Conservation (phyloP, 2,797 vertebrate genomes). For the Poeciliopsis turneri region DNA sequence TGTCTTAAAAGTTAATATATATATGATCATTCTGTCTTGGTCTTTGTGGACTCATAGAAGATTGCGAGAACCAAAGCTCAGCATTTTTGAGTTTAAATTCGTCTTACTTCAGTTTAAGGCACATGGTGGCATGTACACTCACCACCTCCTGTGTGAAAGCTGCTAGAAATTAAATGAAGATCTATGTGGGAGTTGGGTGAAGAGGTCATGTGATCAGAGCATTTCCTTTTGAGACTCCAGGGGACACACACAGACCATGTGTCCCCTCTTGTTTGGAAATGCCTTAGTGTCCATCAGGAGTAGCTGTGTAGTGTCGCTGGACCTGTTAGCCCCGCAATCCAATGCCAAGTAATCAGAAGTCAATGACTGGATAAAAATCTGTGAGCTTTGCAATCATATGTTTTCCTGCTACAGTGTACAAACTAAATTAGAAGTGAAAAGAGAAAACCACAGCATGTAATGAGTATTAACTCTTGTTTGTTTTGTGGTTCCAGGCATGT, state of each 20-base stretch:
- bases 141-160: background rate
- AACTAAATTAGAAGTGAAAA: slow-evolving; percentile 3
- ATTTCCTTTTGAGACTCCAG: background rate
- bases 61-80: background rate
- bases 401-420: slow-evolving; percentile 1
- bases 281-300: background rate
- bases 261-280: background rate
- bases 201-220: background rate
- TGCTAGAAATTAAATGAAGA: background rate
- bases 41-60: background rate
- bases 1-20: background rate
- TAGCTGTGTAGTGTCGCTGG: background rate
- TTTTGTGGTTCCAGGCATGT: slow-evolving; percentile 10
- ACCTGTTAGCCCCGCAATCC: background rate
- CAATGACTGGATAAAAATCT: background rate
- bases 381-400: background rate
- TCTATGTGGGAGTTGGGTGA: background rate
- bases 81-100: background rate
- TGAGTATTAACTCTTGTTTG: slow-evolving; percentile 34
- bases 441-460: slow-evolving; percentile 23
- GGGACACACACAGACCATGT: background rate
- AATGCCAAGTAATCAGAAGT: background rate
- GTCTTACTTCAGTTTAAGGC: background rate
- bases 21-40: background rate
- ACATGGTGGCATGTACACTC: background rate